Conservation (phyloP, 2,113 vertebrate genomes). For the Recurvirostra avosetta region DNA sequence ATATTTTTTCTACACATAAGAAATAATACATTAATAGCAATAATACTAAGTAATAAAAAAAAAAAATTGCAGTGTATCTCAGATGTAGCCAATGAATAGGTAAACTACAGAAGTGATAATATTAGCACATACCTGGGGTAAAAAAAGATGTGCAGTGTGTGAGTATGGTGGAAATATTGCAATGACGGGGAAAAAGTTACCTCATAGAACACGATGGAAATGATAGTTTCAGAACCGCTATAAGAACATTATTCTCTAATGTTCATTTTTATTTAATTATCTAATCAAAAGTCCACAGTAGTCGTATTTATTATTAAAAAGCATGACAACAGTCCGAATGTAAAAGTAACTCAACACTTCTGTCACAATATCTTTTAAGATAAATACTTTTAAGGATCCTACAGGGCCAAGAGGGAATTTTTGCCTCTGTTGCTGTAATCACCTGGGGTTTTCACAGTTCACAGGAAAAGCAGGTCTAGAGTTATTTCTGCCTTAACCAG, state of each 20-base stretch:
- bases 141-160: accelerated
- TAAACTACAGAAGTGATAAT: background rate
- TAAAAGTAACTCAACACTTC: background rate
- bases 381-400: background rate
- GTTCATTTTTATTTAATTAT: background rate
- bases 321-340: background rate
- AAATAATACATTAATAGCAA: background rate
- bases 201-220: background rate
- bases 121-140: background rate
- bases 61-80: background rate
- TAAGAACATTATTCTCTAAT: background rate
- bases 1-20: background rate
- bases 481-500: background rate
- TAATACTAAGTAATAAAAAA: background rate
- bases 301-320: background rate
- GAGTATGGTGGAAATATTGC: background rate
- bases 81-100: background rate
- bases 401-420: background rate
- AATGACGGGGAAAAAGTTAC: background rate
- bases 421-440: background rate
- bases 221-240: background rate
- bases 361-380: background rate
- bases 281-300: background rate
- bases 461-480: background rate
- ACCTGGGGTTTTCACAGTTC: background rate